Percentiles rank a stretch among this genome's conserved stretches.
These are phyloP conservation scores for Drepana falcataria DNA, from an alignment of 2,888 invertebrate species.

Conservation along the genomic window DNA sequence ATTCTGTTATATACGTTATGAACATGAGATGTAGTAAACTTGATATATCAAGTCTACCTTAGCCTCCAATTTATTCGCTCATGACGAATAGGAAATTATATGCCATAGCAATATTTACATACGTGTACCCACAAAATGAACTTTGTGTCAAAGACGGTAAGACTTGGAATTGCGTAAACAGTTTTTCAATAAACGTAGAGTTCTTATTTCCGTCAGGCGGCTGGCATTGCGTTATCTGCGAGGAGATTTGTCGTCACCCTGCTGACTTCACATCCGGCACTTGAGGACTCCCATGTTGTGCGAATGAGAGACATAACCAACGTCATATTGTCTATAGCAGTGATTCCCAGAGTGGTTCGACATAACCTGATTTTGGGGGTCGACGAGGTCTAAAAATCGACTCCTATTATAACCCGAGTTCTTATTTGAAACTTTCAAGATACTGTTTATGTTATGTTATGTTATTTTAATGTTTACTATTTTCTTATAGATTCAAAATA, in stretches of 20 bases:
- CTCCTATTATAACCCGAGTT: no score
- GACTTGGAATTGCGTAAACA: not conserved
- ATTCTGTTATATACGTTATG: not conserved
- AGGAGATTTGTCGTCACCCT: conserved; percentile 36
- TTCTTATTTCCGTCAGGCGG: conserved; percentile 35
- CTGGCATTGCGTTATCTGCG: conserved; percentile 29
- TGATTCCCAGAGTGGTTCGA: no score
- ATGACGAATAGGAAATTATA: not conserved
- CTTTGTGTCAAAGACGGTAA: not conserved
- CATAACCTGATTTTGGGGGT: no score
- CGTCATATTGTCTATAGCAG: no score
- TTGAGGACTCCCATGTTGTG: conserved; percentile 19
- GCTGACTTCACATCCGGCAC: conserved; percentile 28
- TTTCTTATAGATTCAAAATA: no score
- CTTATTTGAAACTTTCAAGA: no score
- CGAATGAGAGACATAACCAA: conserved; percentile 8
- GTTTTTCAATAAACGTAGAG: conserved; percentile 16
- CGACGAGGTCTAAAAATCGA: no score
- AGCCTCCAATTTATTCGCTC: not conserved
- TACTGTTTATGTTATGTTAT: no score
- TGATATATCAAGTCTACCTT: not conserved
- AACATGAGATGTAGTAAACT: not conserved
- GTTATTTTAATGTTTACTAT: no score
- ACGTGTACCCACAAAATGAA: not conserved
- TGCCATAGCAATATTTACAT: not conserved